Conservation (phyloP, 2,113 vertebrate genomes). For the Brienomyrus brachyistius region DNA sequence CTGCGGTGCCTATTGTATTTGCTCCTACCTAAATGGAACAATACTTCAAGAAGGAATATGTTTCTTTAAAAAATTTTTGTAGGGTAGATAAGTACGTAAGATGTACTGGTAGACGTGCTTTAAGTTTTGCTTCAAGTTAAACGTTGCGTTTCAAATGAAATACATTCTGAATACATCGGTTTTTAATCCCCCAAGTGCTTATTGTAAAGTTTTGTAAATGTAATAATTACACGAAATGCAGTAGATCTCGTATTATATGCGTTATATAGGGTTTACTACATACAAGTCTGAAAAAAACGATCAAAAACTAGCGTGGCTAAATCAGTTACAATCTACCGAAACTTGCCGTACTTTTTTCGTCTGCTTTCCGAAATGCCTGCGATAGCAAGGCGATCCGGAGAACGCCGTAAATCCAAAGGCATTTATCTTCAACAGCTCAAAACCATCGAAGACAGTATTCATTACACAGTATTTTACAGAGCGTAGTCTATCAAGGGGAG, state of each 20-base stretch:
- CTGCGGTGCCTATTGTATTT: background rate
- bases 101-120: background rate
- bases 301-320: background rate
- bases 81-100: background rate
- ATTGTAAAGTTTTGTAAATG: background rate
- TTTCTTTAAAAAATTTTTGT: background rate
- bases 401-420: background rate
- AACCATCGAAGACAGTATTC: background rate
- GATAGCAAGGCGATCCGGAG: background rate
- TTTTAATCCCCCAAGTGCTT: background rate
- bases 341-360: background rate
- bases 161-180: background rate
- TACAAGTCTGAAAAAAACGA: background rate
- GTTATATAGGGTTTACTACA: background rate
- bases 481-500: background rate
- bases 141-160: background rate
- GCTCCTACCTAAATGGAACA: background rate
- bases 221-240: background rate
- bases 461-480: conserved; percentile 2
- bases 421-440: background rate
- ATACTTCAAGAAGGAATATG: background rate
- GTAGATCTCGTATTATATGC: background rate
- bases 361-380: background rate
- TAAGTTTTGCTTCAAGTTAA: background rate
- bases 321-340: background rate